Conservation (phyloP, 2,888 invertebrate species). For the Tipula vernalis region DNA sequence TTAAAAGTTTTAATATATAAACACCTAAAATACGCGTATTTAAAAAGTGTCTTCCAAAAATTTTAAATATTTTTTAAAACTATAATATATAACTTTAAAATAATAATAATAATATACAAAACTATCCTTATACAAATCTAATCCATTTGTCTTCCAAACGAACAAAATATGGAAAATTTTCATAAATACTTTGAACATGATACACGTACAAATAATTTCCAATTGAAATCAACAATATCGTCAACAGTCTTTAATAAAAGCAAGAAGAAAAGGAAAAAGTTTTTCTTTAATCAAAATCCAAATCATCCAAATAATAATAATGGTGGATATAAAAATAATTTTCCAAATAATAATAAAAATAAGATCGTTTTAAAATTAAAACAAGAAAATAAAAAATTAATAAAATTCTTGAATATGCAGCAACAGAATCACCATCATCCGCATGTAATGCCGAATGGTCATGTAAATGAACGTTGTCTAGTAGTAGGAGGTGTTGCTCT, state of each 20-base stretch:
- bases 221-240: not conserved
- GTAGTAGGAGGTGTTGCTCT: not conserved
- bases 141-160: slow-evolving; percentile 7
- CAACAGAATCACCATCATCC: not conserved
- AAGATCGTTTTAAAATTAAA: not conserved
- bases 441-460: not conserved
- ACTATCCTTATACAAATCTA: not conserved
- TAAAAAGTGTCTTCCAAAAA: not conserved
- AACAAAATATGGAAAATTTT: not conserved
- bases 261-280: not conserved
- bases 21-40: not conserved
- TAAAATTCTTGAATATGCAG: not conserved
- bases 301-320: not conserved
- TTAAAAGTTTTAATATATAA: not conserved
- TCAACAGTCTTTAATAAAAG: not conserved
- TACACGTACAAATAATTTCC: slow-evolving; percentile 8
- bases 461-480: not conserved
- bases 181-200: slow-evolving; percentile 20
- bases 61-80: not conserved
- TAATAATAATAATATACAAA: not conserved
- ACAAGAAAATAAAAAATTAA: slow-evolving; percentile 6
- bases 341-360: slow-evolving; percentile 13
- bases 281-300: not conserved
- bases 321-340: not conserved
- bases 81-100: not conserved